Base-by-base conservation (phyloP, 2,797 vertebrate species). In the Ctenochaetus hawaiiensis region DNA sequence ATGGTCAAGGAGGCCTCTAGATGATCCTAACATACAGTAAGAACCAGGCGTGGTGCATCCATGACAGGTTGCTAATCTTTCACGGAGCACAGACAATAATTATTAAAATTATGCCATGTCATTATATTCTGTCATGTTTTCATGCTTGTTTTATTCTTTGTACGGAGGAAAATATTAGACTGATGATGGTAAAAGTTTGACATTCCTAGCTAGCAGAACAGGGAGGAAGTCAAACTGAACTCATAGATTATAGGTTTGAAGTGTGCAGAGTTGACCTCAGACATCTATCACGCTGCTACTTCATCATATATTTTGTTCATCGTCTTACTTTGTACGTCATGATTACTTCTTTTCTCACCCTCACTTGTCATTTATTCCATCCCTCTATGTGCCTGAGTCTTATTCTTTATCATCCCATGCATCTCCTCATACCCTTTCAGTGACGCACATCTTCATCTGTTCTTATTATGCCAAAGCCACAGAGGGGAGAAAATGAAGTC, bases 341-440 rank as follows among this genome's bases (percentile, higher is more conserved):
- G 67, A 81, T 75, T 69, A 68, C 67, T 83, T 54, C 22, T 44
- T 34, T 37, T 49, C 52, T 75, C 63, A 62, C 80, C 58, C 70
- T 85, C 37, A 59, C 48, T 63, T 65, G 65, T 80, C 78, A 68
- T 77, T 81, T 41, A 60, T 43, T 52, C 34, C 41, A 41, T 65
- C 72, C 51, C 49, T 16, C 7, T 12, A 41, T 54, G 58, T 60
- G 13, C 52, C 44, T 3, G 13, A 17, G 49, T 67, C 69, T 47
- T 58, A 47, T 72, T 66, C 62, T 69, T 59, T 45, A 67, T 56
- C 60, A 73, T 61, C 59, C 18, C 30, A 41, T 56, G 26, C 63
- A 68, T 73, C 64, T 26, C 51, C 41, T 14, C 20, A 18, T 67
- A 52, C 39, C 26, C 59, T 47, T 34, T 57, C 23, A 18, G 12